Base-by-base conservation (phyloP, 2,888 invertebrate species). In the Latheticus oryzae region DNA sequence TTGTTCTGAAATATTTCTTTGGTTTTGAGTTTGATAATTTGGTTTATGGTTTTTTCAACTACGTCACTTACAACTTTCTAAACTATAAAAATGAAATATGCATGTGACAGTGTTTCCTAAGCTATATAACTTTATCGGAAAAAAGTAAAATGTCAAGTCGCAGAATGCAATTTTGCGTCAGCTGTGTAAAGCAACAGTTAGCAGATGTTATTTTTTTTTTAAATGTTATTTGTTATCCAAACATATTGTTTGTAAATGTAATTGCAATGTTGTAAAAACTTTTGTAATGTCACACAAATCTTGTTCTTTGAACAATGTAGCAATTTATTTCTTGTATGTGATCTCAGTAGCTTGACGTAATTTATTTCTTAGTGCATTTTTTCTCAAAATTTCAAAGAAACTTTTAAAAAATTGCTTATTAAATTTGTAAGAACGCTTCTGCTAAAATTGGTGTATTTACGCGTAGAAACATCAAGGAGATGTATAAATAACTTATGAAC, bases 11-110 rank as follows among this genome's bases (percentile, higher is more conserved):
- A n/a, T n/a, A n/a, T n/a, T n/a, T n/a, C n/a, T n/a, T n/a, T n/a
- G n/a, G 26, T 26, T 26, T 11, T 26, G 8, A 5, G 26, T 28
- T 28, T 5, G 8, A 9, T 2, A 28, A 28, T 28, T 28, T 28
- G 7, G n/a, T 16, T 8, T 13, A 35, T 17, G 35, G 13, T 19
- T 35, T 35, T 35, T 35, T 35, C 3, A 17, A 11, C 1, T 9
- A 19, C 19, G 28, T 28, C 42, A 28, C 28, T 28, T 28, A 15
- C 16, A 42, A 42, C 28, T 42, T 42, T 42, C n/a, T 9, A 42
- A 24, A 28, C 42, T 16, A 42, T 28, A 42, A 42, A 26, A 17
- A 12, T 42, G 24, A 42, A 42, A 42, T 42, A 42, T 42, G 42
- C 42, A 42, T 28, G 28, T 28, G 42, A 26, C 17, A 13, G 16